Base-by-base conservation (phyloP, 2,888 invertebrate species). In the Carpatolechia fugitivella region DNA sequence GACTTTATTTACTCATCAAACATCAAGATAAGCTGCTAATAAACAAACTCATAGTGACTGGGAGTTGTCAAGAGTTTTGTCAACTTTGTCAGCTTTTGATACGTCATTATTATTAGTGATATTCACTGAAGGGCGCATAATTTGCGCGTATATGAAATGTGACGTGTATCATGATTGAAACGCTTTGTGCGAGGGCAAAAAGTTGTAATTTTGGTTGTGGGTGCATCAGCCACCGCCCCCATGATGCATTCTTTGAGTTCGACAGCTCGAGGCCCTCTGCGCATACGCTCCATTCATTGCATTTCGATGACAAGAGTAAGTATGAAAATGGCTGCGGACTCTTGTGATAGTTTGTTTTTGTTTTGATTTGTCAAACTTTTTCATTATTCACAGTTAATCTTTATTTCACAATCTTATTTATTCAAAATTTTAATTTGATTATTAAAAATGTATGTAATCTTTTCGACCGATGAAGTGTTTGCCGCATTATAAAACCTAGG, bases 1-100 rank as follows among this genome's bases (percentile, higher is more conserved):
- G n/a, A n/a, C n/a, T n/a, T n/a, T n/a, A 66, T 76, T 67, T 65
- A 61, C 74, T 70, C 60, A 63, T 66, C 74, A 80, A 82, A 81
- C 73, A 80, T 41, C 72, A 57, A 63, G 57, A 64, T 71, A 74
- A 74, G 71, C 72, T 71, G 69, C 69, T 64, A 75, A 72, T 74
- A 79, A 78, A 82, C 80, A 82, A 78, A 85, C 75, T 82, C 72
- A 75, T 68, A 70, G 61, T 78, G 75, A 82, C 76, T 78, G 65
- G 66, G 73, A 72, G 74, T 71, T 80, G 78, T 85, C 81, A 79
- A 64, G 66, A 69, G 72, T 76, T 69, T 71, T 77, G 76, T 76
- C 72, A 76, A 72, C 64, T 74, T 70, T 77, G 76, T 76, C 72
- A 76, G 71, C 64, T 74, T 79, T 80, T 74, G 74, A 83, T 82